Evolutionary conservation across 1,140 invertebrate genomes (phyloP).

Genomic region (Paraescarpia echinospica): DNA sequence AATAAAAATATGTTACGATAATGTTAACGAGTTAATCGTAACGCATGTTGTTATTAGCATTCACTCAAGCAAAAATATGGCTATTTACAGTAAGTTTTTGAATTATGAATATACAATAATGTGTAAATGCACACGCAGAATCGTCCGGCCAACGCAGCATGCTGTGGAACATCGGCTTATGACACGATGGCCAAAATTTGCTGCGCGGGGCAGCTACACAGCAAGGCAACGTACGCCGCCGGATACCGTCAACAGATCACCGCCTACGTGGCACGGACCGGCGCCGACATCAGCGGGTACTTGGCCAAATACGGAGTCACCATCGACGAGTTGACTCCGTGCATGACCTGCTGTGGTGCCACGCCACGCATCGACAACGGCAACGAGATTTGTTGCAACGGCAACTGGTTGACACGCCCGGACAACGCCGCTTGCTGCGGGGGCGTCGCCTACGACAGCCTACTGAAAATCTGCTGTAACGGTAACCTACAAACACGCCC

Average conservation of each 20-base stretch:
- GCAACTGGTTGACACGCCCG: background rate
- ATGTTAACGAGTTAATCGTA: too few relatives aligned
- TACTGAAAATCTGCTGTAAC: background rate
- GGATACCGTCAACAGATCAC: background rate
- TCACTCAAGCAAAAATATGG: background rate
- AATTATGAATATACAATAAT: background rate
- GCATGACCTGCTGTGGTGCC: background rate
- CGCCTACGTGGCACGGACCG: background rate
- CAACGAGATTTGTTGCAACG: background rate
- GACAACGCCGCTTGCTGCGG: background rate
- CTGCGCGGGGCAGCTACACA: background rate
- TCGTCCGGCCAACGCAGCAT: background rate
- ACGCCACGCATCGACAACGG: background rate
- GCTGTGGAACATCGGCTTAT: background rate
- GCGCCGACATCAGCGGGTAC: background rate
- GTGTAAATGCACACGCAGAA: background rate
- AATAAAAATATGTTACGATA: too few relatives aligned
- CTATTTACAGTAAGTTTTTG: background rate
- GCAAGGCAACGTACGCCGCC: background rate
- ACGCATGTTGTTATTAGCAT: too few relatives aligned
- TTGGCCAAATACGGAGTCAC: background rate
- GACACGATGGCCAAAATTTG: background rate
- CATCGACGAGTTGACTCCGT: background rate
- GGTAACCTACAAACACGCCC: background rate
- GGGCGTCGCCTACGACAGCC: background rate